These are phyloP conservation scores for Argyrosomus japonicus DNA, from an alignment of 2,113 vertebrate genomes.

Conservation along the genomic window DNA sequence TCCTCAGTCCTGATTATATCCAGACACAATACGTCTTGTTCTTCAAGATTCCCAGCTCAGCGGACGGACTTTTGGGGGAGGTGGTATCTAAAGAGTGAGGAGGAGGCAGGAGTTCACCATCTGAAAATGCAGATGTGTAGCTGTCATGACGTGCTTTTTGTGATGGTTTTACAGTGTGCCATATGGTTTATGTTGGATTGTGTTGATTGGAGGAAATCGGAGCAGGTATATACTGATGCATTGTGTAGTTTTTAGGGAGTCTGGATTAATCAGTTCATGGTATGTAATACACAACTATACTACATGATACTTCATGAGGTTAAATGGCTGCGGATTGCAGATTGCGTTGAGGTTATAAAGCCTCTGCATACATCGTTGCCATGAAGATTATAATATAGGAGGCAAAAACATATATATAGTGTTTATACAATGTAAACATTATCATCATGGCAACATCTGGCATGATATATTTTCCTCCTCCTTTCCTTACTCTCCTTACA, in stretches of 20 bases:
- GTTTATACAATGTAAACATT: not conserved
- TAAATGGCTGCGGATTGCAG: not conserved
- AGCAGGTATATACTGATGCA: not conserved
- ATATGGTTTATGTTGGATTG: slow-evolving; percentile 25
- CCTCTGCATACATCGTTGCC: not conserved
- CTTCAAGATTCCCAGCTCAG: slow-evolving; percentile 56
- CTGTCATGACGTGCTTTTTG: slow-evolving; percentile 19
- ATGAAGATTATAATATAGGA: not conserved
- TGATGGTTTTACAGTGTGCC: slow-evolving; percentile 46
- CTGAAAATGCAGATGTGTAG: slow-evolving; percentile 53
- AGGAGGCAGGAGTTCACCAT: slow-evolving; percentile 45
- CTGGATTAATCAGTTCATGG: not conserved
- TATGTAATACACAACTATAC: not conserved
- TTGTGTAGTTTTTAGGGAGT: not conserved
- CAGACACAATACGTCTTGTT: slow-evolving; percentile 80
- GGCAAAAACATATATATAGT: not conserved
- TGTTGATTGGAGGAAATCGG: slow-evolving; percentile 18
- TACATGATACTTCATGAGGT: not conserved
- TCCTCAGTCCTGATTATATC: slow-evolving; percentile 78
- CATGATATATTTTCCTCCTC: not conserved
- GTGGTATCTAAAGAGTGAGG: slow-evolving; percentile 16
- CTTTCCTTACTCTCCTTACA: not conserved
- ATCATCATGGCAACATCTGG: not conserved
- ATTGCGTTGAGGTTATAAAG: not conserved
- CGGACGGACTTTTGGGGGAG: slow-evolving; percentile 33